phyloP scores from a whole-genome alignment of 2,797 vertebrate species.

The Naso thynnoides region DNA sequence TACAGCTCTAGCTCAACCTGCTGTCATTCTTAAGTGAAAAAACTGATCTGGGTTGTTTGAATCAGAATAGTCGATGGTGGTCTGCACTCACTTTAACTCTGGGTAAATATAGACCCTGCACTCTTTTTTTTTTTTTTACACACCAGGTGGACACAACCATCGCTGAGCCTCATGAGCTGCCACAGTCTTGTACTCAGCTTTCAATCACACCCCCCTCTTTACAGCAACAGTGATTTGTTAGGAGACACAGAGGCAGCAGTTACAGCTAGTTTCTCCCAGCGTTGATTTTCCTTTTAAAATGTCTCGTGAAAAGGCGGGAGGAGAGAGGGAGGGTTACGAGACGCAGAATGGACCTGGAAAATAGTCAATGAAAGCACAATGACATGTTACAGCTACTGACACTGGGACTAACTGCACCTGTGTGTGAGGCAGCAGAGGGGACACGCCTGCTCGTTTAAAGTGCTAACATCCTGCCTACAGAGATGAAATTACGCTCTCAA shows the following conservation, averaged over 20 bases:
- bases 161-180: slow-evolving; percentile 34
- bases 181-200: slow-evolving; percentile 29
- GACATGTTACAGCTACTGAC: slow-evolving; percentile 48
- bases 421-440: slow-evolving; percentile 16
- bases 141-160: slow-evolving; percentile 25
- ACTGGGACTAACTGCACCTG: not conserved
- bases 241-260: slow-evolving; percentile 19
- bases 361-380: slow-evolving; percentile 56
- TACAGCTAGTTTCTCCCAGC: slow-evolving; percentile 31
- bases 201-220: slow-evolving; percentile 39
- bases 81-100: not conserved
- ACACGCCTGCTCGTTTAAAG: slow-evolving; percentile 28
- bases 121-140: not conserved
- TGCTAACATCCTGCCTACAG: not conserved
- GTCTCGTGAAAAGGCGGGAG: slow-evolving; percentile 45
- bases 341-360: slow-evolving; percentile 56
- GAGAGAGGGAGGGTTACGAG: slow-evolving; percentile 47
- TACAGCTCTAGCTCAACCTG: slow-evolving; percentile 43
- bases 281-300: slow-evolving; percentile 48
- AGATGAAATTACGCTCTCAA: slow-evolving; percentile 10
- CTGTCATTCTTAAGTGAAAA: slow-evolving; percentile 26
- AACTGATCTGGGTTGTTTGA: slow-evolving; percentile 16
- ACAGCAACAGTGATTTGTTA: slow-evolving; percentile 52
- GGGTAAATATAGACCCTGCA: slow-evolving; percentile 28
- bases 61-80: slow-evolving; percentile 7